Evolutionary conservation across 2,797 vertebrate species (phyloP).

Genomic region (Pangasius djambal): DNA sequence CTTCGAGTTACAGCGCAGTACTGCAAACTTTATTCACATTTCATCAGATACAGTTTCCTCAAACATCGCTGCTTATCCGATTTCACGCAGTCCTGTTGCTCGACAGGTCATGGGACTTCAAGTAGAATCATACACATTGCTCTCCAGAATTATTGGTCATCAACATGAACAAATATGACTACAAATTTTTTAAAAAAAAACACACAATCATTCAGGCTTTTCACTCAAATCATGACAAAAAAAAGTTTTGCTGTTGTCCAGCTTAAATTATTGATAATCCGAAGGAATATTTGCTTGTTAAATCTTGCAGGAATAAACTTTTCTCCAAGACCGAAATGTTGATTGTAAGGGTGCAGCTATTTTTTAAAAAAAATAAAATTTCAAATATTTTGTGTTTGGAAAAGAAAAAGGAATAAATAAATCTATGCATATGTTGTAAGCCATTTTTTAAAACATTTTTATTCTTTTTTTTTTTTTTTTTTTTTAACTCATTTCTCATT

Average conservation of each 20-base stretch:
- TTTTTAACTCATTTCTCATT: too few species aligned
- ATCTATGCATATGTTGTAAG: too few species aligned
- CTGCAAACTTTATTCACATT: slow-evolving; percentile 47
- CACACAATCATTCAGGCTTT: not conserved
- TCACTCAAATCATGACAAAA: not conserved
- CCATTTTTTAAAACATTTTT: not conserved
- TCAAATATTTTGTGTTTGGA: too few species aligned
- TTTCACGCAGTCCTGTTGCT: slow-evolving; percentile 21
- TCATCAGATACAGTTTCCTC: slow-evolving; percentile 14
- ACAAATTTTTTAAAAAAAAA: not conserved
- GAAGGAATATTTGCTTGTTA: not conserved
- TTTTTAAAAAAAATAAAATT: too few species aligned
- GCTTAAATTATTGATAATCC: not conserved
- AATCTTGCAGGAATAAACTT: not conserved
- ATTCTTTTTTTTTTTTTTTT: too few species aligned
- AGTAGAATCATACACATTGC: not conserved
- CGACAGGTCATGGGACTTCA: not conserved
- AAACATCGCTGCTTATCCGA: slow-evolving; percentile 28
- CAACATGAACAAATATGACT: not conserved
- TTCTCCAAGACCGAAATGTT: not conserved
- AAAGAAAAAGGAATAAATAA: too few species aligned
- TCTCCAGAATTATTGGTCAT: not conserved
- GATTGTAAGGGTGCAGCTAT: not conserved
- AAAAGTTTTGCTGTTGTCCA: not conserved
- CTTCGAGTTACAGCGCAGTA: not conserved